phyloP scores from a whole-genome alignment of 2,888 invertebrate species.

The Drosophila antonietae region DNA sequence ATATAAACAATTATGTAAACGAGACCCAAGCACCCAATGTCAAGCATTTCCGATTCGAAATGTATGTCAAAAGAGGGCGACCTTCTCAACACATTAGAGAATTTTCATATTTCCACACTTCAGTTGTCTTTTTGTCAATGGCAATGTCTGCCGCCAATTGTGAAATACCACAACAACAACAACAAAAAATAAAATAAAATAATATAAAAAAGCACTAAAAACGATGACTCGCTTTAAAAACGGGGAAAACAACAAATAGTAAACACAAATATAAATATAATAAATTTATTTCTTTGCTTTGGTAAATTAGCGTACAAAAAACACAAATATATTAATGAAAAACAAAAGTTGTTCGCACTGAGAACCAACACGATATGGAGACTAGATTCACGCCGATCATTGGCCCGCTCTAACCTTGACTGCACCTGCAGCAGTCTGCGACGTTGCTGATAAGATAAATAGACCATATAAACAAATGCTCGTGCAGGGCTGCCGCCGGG shows the following conservation, averaged over 20 bases:
- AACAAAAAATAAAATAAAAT: conserved; percentile 7
- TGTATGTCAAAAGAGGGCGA: conserved; percentile 41
- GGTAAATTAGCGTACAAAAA: conserved; percentile 15
- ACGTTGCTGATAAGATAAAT: conserved; percentile 56
- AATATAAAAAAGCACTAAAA: conserved; percentile 17
- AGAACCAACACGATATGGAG: conserved; percentile 4
- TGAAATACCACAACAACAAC: conserved; percentile 45
- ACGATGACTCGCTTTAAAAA: conserved; percentile 49
- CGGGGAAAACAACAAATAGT: conserved; percentile 2
- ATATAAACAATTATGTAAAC: conserved; percentile 24
- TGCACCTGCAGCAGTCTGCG: conserved; percentile 46
- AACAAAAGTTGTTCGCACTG: conserved; percentile 23
- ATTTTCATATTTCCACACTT: conserved; percentile 55
- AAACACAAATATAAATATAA: conserved; percentile 39
- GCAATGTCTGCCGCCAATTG: conserved; percentile 36
- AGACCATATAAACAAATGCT: conserved; percentile 23
- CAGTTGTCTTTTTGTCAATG: conserved; percentile 46
- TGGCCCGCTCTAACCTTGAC: conserved; percentile 50
- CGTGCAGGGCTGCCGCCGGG: conserved; percentile 15
- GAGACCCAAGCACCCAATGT: conserved; percentile 33
- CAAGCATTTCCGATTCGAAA: conserved; percentile 47
- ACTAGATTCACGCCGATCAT: conserved; percentile 20
- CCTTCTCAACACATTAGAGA: conserved; percentile 40
- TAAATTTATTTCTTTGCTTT: conserved; percentile 32
- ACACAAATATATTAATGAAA: conserved; percentile 7